Base-by-base conservation (phyloP, 1,140 invertebrate species). In the Aphelinus certus region DNA sequence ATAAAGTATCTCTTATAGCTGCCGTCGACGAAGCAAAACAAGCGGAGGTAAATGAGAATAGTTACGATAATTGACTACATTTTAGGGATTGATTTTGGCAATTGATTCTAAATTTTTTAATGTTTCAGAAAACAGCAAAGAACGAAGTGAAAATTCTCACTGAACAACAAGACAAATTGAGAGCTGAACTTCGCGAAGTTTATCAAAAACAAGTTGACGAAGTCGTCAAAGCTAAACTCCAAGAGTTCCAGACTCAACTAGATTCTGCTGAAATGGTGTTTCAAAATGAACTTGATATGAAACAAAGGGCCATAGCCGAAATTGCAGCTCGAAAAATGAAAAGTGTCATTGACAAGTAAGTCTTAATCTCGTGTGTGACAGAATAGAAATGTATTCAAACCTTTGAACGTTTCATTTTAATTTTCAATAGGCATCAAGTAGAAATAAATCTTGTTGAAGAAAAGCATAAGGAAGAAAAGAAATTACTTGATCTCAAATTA, bases 191-290 rank as follows among this genome's bases (percentile, higher is more conserved):
- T 7, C 91, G 93, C 80, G 89, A 90, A 43, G 91, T 93, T 79
- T 95, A 95, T 80, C 94, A 95, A 81, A 92, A 92, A 72, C 94
- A 95, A 86, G 86, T 95, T 48, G 94, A 95, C 72, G 89, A 91
- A 60, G 92, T 94, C 2, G 93, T 95, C 2, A 88, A 91, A 73
- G 89, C 89, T 26, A 95, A 95, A 83, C 83, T 95, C 66, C 90
- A 91, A 78, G 94, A 95, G 83, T 95, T 95, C 81, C 94, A 95
- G 82, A 84, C 81, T 4, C 93, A 95, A 83, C 86, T 95, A 9
- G 93, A 95, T 76, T 82, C 88, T 43, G 91, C 91, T 3, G 91
- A 94, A 84, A 85, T 87, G 10, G 88, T 90, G 57, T 88, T 94
- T 77, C 90, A 92, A 73, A 84, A 84, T 1, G 92, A 94, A 80